A percentile compares a stretch with the other conserved stretches of the same genome.
These are phyloP conservation scores for Euproctis similis DNA, from an alignment of 2,888 invertebrate genomes.

Conservation along the genomic window DNA sequence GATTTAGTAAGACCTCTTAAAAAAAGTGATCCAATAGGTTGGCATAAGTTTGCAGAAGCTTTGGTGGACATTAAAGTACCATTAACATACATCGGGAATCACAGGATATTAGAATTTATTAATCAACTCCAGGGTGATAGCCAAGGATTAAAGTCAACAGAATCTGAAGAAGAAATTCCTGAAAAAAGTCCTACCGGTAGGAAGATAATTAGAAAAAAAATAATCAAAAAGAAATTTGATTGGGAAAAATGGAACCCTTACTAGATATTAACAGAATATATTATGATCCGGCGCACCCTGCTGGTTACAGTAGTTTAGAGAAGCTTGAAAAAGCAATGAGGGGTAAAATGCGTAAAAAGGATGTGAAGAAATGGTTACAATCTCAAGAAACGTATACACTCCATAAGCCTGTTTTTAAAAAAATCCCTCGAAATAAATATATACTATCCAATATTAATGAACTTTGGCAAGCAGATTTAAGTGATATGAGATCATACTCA, in stretches of 20 bases:
- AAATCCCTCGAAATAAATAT: conserved; percentile 19
- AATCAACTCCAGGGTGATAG: background rate
- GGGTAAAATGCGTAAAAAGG: conserved; percentile 13
- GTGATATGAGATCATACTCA: no score
- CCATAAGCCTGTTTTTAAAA: conserved; percentile 17
- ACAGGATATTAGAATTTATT: conserved; percentile 1
- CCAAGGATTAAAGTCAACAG: background rate
- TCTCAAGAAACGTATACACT: conserved; percentile 8
- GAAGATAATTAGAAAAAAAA: background rate
- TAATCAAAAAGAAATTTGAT: background rate
- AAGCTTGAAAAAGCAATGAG: conserved; percentile 13
- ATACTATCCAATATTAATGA: no score
- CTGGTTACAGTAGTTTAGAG: conserved; percentile 14
- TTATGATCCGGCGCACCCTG: conserved; percentile 1
- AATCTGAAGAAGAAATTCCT: background rate
- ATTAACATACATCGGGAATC: background rate
- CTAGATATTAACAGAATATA: conserved; percentile 1
- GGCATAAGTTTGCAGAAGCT: background rate
- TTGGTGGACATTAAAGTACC: background rate
- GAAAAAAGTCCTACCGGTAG: background rate
- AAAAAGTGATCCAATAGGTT: background rate
- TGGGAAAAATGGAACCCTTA: background rate
- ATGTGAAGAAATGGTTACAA: conserved; percentile 19
- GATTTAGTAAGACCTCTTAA: background rate
- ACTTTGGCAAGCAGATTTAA: no score